Evolutionary conservation across 2,888 invertebrate species (phyloP).

Genomic region (Drosophila meridiana): DNA sequence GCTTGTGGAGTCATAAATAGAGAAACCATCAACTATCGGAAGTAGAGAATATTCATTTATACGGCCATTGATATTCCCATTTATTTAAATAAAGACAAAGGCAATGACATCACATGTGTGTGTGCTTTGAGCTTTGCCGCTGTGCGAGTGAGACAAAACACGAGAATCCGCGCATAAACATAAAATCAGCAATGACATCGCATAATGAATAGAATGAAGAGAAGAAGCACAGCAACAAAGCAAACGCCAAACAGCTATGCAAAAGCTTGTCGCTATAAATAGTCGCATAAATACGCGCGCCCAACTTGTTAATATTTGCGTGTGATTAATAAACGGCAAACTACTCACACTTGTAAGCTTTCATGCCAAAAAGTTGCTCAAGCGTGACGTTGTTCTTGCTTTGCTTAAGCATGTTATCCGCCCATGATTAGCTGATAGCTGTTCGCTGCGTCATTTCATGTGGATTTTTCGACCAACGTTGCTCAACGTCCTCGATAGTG

Average conservation of each 20-base stretch:
- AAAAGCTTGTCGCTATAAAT: slow-evolving; percentile 18
- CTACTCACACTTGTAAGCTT: slow-evolving; percentile 2
- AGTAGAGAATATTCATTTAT: not conserved
- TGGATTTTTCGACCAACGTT: fast-evolving
- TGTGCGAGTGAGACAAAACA: not conserved
- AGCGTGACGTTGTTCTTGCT: not conserved
- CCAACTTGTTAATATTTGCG: slow-evolving; percentile 12
- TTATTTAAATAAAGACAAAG: not conserved
- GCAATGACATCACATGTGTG: slow-evolving; percentile 19
- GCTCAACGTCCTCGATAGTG: slow-evolving; percentile 59
- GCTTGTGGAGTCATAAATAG: too few species aligned
- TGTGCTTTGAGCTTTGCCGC: slow-evolving; percentile 16
- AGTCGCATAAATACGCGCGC: not conserved
- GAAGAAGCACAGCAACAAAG: slow-evolving; percentile 1
- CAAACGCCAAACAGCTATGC: slow-evolving; percentile 11
- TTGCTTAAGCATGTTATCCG: not conserved
- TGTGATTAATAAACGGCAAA: slow-evolving; percentile 12
- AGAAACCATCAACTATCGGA: not conserved
- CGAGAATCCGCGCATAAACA: slow-evolving; percentile 16
- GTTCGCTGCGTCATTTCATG: not conserved
- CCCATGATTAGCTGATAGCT: not conserved
- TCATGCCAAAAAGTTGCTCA: not conserved
- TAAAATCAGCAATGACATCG: slow-evolving; percentile 20
- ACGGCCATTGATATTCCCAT: not conserved
- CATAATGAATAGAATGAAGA: slow-evolving; percentile 13